Evolutionary conservation across 2,888 invertebrate genomes (phyloP).

Genomic region (Megaustenia siamemsis): DNA sequence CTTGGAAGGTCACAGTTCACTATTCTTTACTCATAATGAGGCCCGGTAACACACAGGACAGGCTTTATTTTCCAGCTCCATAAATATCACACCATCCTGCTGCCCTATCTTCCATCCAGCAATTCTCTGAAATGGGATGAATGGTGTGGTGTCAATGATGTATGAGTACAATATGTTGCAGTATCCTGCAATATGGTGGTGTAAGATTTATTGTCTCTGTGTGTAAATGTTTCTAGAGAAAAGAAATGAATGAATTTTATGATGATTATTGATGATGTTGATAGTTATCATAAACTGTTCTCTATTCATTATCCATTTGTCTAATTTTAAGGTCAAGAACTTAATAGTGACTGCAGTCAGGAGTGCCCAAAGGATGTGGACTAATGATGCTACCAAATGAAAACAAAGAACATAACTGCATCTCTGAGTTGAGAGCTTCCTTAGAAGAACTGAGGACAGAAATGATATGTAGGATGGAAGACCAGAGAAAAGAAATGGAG

Average conservation of each 20-base stretch:
- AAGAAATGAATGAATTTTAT: neutral
- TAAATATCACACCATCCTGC: too few species aligned
- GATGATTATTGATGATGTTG: neutral
- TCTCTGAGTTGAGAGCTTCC: conserved; percentile 68
- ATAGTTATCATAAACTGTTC: neutral
- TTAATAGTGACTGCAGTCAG: conserved; percentile 60
- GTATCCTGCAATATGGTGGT: too few species aligned
- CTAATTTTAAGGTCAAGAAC: neutral
- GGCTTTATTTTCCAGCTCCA: too few species aligned
- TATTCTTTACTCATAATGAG: too few species aligned
- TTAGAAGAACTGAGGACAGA: conserved; percentile 70
- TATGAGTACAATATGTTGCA: too few species aligned
- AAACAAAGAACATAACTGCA: conserved; percentile 71
- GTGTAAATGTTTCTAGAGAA: neutral
- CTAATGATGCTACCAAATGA: conserved; percentile 60
- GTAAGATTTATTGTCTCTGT: too few species aligned
- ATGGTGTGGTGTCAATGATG: too few species aligned
- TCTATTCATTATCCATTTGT: neutral
- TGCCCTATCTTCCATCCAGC: too few species aligned
- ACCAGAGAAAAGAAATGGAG: conserved; percentile 71
- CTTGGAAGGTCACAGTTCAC: too few species aligned
- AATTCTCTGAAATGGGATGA: too few species aligned
- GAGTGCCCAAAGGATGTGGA: conserved; percentile 73
- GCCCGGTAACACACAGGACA: too few species aligned
- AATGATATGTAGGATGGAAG: conserved; percentile 69